phyloP scores from a whole-genome alignment of 2,888 invertebrate species.

The Hydroisotoma schaefferi region DNA sequence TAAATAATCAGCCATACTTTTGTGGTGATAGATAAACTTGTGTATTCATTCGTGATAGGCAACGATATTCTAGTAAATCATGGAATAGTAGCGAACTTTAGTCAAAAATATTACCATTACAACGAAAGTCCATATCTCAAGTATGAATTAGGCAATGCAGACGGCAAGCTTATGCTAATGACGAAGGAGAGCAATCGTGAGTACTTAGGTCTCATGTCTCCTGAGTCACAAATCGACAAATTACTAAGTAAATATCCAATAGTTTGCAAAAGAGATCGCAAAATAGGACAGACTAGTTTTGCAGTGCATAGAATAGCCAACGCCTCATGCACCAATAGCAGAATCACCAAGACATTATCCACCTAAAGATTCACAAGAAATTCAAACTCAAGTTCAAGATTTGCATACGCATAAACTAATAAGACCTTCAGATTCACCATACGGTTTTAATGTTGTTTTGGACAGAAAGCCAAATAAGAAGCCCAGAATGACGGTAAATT shows the following conservation, averaged over 20 bases:
- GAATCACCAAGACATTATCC: background rate
- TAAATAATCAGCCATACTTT: conserved; percentile 12
- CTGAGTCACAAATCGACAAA: background rate
- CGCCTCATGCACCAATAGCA: background rate
- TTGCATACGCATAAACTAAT: conserved; percentile 14
- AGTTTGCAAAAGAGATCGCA: conserved; percentile 7
- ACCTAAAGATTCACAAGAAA: background rate
- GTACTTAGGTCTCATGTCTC: background rate
- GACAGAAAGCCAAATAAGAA: conserved; percentile 11
- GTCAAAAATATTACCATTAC: conserved; percentile 5
- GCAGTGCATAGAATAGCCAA: conserved; percentile 8
- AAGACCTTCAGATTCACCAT: conserved; percentile 13
- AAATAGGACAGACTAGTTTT: conserved; percentile 9
- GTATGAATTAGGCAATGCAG: background rate
- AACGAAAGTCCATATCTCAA: conserved; percentile 7
- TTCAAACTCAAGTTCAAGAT: background rate
- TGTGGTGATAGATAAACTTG: conserved; percentile 8
- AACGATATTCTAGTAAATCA: conserved; percentile 10
- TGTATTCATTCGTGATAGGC: conserved; percentile 17
- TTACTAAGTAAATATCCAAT: conserved; percentile 7
- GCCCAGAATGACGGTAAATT: conserved; percentile 21
- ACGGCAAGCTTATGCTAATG: no score
- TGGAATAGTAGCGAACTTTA: conserved; percentile 9
- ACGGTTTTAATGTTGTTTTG: conserved; percentile 17
- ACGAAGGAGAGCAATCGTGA: background rate